phyloP scores from a whole-genome alignment of 2,797 vertebrate species.

The Ceyx erithaca region DNA sequence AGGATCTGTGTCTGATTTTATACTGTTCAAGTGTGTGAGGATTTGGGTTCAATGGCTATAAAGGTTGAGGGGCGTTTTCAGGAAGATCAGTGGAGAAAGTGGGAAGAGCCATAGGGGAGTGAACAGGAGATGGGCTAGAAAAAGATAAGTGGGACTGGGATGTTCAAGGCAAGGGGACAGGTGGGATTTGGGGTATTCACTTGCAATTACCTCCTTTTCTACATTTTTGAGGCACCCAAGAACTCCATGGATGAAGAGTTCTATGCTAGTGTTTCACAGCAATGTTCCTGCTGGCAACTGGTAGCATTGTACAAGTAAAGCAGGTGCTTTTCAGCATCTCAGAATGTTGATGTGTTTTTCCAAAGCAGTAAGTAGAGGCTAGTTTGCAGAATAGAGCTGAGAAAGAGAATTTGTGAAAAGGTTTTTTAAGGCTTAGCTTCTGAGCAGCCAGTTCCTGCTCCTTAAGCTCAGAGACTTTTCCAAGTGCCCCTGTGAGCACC shows the following conservation, averaged over 20 bases:
- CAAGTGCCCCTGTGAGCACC: fast-evolving
- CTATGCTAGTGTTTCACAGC: background rate
- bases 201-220: background rate
- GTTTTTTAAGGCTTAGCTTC: background rate
- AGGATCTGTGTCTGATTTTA: background rate
- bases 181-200: background rate
- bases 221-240: background rate
- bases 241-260: background rate
- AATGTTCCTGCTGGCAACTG: background rate
- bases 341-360: background rate
- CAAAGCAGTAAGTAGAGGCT: background rate
- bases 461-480: background rate
- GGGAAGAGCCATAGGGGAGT: background rate
- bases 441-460: background rate
- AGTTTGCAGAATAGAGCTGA: background rate
- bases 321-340: background rate
- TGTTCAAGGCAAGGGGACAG: background rate
- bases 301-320: background rate
- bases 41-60: background rate
- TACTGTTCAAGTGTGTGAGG: background rate
- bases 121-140: background rate
- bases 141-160: background rate
- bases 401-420: background rate
- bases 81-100: background rate
- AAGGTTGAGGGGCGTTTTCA: background rate